Evolutionary conservation across 2,888 invertebrate species (phyloP).

Genomic region (Nymphalis polychloros): DNA sequence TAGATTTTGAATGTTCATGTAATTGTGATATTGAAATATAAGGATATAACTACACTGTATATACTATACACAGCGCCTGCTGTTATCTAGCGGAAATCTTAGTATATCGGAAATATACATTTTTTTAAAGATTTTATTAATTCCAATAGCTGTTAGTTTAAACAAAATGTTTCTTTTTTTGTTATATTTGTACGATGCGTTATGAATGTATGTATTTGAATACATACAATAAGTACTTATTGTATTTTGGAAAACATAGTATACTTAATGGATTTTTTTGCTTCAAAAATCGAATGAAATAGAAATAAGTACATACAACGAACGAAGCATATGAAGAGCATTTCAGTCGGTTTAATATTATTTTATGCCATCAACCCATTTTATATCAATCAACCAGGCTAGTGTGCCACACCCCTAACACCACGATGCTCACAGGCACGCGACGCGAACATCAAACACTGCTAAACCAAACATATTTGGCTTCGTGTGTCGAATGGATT

Average conservation of each 20-base stretch:
- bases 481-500: slow-evolving; percentile 63
- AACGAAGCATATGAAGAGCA: no score
- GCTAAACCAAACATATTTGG: slow-evolving; percentile 53
- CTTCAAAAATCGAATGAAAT: not conserved
- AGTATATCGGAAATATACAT: no score
- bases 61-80: slow-evolving; percentile 17
- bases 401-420: slow-evolving; percentile 42
- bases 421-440: slow-evolving; percentile 54
- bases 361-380: slow-evolving; percentile 4
- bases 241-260: no score
- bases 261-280: not conserved
- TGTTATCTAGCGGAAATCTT: no score
- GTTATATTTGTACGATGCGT: no score
- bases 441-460: slow-evolving; percentile 58
- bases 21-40: slow-evolving; percentile 62
- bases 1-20: slow-evolving; percentile 66
- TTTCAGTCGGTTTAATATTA: not conserved
- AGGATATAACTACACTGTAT: slow-evolving; percentile 36
- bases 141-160: no score
- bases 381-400: not conserved
- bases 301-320: no score
- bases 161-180: no score
- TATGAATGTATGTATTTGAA: no score
- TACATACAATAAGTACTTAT: no score
- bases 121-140: no score